Base-by-base conservation (phyloP, 2,797 vertebrate species). In the Coluber constrictor region DNA sequence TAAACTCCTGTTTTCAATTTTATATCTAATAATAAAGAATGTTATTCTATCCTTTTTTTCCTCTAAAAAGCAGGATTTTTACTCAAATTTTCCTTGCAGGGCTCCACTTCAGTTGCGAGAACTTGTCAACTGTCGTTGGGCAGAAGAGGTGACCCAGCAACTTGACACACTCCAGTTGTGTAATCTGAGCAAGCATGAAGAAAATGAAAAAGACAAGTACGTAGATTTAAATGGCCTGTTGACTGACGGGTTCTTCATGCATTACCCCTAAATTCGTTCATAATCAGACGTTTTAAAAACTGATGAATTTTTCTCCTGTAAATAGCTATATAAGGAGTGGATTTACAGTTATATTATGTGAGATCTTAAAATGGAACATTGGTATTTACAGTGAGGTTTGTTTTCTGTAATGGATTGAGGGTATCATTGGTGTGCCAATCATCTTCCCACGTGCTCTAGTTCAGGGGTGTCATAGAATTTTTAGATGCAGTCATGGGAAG, bases 141-240 rank as follows among this genome's bases (percentile, higher is more conserved):
- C 99, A 0, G 99, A 99, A 96, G 99, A 99, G 96, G 99, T 99
- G 94, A 99, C 99, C 0, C 99, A 99, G 93, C 99, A 99, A 96
- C 98, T 99, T 92, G 99, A 99, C 96, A 99, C 99, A 0, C 98
- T 99, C 93, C 99, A 99, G 95, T 98, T 99, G 11, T 99, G 99
- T 97, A 99, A 98, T 96, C 98, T 99, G 56, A 99, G 98, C 94
- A 99, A 99, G 97, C 99, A 99, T 0, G 99, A 99, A 43, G 99
- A 99, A 97, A 99, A 99, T 0, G 99, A 99, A 96, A 99, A 99
- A 95, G 99, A 99, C 98, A 99, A 98, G 99, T 99, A 97, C 97
- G 98, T 94, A 29, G 20, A 59, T 83, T 63, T 25, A 3, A 5
- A 23, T 89, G 89, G 63, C n/a, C 3, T 25, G 23, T 92, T 47